Evolutionary conservation across 1,140 invertebrate genomes (phyloP), one percentile per base, ranked within the genome.

Genomic region (Sitodiplosis mosellana): DNA sequence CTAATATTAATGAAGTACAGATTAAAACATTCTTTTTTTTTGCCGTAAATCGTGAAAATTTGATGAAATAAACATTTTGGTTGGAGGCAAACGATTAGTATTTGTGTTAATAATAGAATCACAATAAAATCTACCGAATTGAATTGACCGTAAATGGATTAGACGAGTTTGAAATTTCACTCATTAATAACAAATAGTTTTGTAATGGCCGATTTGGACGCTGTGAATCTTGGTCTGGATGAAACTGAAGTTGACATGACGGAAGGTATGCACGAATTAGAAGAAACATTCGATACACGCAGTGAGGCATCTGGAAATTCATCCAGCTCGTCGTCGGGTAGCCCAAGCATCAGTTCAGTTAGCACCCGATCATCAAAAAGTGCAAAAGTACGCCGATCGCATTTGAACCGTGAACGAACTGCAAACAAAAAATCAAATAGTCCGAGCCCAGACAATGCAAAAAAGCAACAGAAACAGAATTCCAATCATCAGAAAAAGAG

Each of bases 271-370:
- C 79, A 80, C 61, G 74, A 72, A 49, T 61, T 80, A 48, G 76
- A 74, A 40, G 76, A 77, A 45, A 66, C 65, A 17, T 70, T 70
- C 51, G 83, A 87, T 57, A 83, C 80, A 18, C 68, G 81, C 14
- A 87, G 84, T 60, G 83, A 87, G 65, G 81, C 86, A 18, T 83
- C 81, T 34, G 78, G 75, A 37, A 74, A 73, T 38, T 76, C 75
- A 50, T 78, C 80, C 19, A 77, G 74, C 48, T 70, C 75, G 51
- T 77, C 78, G 2, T 76, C 73, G 54, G 72, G 74, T 1, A 55
- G 59, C 49, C 79, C 80, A 7, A 81, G 76, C 56, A 81, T 84
- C 22, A 84, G 80, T 60, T 78, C 79, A 17, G 76, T 77, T 21
- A 83, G 80, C 49, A 73, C 75, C 8, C 72, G 73, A 47, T 76